Percentiles rank a stretch among this genome's conserved stretches.
Conservation (phyloP, 1,140 invertebrate genomes). For the Coenobita brevimanus region DNA sequence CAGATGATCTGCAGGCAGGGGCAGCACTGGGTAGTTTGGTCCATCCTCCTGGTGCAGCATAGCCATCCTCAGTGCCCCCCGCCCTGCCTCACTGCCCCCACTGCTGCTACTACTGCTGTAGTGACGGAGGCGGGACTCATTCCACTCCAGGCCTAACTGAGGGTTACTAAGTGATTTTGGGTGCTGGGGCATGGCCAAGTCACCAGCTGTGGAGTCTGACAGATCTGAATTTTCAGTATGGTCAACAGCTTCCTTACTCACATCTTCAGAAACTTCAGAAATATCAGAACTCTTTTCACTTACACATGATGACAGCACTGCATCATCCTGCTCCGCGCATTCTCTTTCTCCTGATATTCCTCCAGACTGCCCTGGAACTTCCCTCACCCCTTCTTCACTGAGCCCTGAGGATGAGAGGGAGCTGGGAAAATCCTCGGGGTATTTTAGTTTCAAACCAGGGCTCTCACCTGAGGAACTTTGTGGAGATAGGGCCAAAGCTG, state of each 20-base stretch:
- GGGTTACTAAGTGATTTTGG: too few relatives aligned
- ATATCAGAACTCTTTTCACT: too few relatives aligned
- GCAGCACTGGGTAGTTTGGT: constrained; percentile 72
- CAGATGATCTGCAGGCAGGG: constrained; percentile 56
- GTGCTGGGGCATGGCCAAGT: too few relatives aligned
- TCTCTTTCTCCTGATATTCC: too few relatives aligned
- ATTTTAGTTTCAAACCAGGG: constrained; percentile 19
- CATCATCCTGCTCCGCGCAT: too few relatives aligned
- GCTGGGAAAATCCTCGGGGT: constrained; percentile 47
- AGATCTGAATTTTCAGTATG: too few relatives aligned
- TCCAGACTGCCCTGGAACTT: not conserved
- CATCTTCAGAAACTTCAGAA: too few relatives aligned
- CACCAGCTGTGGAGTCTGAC: too few relatives aligned
- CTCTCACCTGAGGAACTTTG: not conserved
- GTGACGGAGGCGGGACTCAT: constrained; percentile 36
- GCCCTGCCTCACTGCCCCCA: constrained; percentile 77
- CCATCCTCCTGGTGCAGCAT: constrained; percentile 89
- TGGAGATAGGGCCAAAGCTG: too few relatives aligned
- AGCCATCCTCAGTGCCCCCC: constrained; percentile 82
- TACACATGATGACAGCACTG: too few relatives aligned
- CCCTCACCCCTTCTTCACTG: not conserved
- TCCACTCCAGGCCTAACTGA: constrained; percentile 17
- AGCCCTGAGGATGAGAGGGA: constrained; percentile 50
- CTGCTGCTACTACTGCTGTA: constrained; percentile 55
- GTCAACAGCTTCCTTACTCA: too few relatives aligned